Base-by-base conservation (phyloP, 1,140 invertebrate species). In the Drosophila littoralis region DNA sequence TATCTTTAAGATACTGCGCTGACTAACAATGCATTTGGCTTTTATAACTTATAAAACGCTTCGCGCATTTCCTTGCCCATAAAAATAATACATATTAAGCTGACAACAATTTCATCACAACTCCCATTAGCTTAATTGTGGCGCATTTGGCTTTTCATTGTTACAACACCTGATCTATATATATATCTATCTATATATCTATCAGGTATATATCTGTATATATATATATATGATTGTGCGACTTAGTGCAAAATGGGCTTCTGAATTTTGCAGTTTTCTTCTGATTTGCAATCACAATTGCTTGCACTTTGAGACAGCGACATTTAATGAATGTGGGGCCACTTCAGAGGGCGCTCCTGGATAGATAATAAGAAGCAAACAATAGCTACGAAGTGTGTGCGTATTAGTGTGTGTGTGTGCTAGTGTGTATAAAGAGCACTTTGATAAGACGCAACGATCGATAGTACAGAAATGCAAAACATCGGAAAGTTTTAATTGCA, bases 241-340 rank as follows among this genome's bases (percentile, higher is more conserved):
- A 7, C 8, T 12, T 33, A 10, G 40, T 15, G n/a, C n/a, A n/a
- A 32, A 58, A 58, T 40, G 7, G 5, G 15, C n/a, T 42, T 22
- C n/a, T 51, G 35, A 51, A 28, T 12, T 42, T 28, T 61, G 22
- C 38, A 13, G 40, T 28, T 28, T 13, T 48, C 5, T 50, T 36
- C 13, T 60, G 28, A 70, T 66, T 64, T 60, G 48, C 69, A 72
- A 73, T 77, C 76, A 42, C 45, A 66, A 65, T 45, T 66, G 55
- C 77, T 84, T 85, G 81, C 81, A 84, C 81, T 84, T 85, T 85
- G 81, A 66, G 50, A 70, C 58, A 68, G 45, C 38, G 32, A 42
- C 13, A 51, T 28, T 28, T 28, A 68, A 59, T 74, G 28, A 48
- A 73, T 79, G 28, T 51, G 81, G 60, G 59, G 50, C 76, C 76